Evolutionary conservation across 2,888 invertebrate genomes (phyloP).

Genomic region (Chelonus formosanus): DNA sequence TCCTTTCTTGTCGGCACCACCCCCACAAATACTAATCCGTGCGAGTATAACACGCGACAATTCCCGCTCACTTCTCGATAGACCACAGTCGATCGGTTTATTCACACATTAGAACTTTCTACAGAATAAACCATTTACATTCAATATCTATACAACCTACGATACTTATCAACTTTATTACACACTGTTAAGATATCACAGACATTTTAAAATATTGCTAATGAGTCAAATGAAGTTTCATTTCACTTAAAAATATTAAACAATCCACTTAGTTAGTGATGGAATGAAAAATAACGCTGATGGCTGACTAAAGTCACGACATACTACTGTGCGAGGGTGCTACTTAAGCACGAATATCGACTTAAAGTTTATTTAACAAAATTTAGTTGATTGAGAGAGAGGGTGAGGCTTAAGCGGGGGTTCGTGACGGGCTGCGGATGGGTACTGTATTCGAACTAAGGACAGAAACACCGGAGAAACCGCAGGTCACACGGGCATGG

Average conservation of each 20-base stretch:
- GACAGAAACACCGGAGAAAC: constrained; percentile 55
- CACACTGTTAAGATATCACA: no score
- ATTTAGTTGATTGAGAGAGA: constrained; percentile 6
- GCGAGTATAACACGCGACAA: constrained; percentile 36
- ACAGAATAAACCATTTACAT: no score
- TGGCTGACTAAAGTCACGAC: no score
- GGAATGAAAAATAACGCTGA: no score
- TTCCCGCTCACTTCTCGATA: constrained; percentile 27
- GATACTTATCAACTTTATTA: no score
- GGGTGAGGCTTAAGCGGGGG: not conserved
- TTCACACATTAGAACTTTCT: constrained; percentile 24
- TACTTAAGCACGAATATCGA: no score
- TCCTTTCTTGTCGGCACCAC: constrained; percentile 1
- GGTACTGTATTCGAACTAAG: constrained; percentile 52
- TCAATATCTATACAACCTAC: no score
- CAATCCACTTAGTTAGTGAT: no score
- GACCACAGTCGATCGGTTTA: constrained; percentile 36
- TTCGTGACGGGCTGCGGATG: constrained; percentile 53
- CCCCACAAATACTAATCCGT: constrained; percentile 17
- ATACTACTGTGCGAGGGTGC: no score
- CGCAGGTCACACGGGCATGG: constrained; percentile 54
- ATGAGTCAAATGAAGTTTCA: no score
- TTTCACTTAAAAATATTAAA: no score
- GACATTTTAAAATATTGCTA: no score
- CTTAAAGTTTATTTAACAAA: not conserved